phyloP scores from a whole-genome alignment of 2,113 vertebrate genomes.

The Pao palembangensis region DNA sequence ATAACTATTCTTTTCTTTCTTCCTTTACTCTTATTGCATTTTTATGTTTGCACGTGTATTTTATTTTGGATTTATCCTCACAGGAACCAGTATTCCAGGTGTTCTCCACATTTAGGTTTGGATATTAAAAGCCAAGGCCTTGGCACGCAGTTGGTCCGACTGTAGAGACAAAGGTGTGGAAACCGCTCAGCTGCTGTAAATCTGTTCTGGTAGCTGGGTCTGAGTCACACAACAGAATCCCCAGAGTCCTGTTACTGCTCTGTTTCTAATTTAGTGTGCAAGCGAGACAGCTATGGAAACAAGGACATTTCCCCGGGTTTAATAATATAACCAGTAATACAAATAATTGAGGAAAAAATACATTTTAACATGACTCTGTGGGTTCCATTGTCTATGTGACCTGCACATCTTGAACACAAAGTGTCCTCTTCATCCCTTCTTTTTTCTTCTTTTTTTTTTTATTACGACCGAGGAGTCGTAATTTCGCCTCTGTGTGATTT shows the following conservation, averaged over 20 bases:
- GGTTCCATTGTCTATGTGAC: too few relatives aligned
- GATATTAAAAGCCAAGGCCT: slow-evolving; percentile 13
- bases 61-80: background rate
- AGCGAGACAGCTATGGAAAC: too few relatives aligned
- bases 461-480: too few relatives aligned
- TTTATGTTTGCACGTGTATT: background rate
- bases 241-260: background rate
- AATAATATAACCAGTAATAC: too few relatives aligned
- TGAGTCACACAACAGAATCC: background rate
- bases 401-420: too few relatives aligned
- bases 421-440: too few relatives aligned
- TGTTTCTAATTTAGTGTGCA: background rate
- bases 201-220: background rate
- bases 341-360: too few relatives aligned
- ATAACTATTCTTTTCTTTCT: background rate
- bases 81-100: slow-evolving; percentile 11
- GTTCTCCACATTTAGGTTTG: slow-evolving; percentile 24
- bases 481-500: too few relatives aligned
- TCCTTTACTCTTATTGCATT: background rate
- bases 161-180: slow-evolving; percentile 24
- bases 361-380: too few relatives aligned
- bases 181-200: slow-evolving; percentile 5
- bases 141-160: slow-evolving; percentile 7
- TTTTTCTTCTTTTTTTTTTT: too few relatives aligned
- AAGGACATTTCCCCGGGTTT: too few relatives aligned